A percentile compares a stretch with the other conserved stretches of the same genome.
Evolutionary conservation across 2,113 vertebrate species (phyloP).

Genomic region (Campylomormyrus numenius): DNA sequence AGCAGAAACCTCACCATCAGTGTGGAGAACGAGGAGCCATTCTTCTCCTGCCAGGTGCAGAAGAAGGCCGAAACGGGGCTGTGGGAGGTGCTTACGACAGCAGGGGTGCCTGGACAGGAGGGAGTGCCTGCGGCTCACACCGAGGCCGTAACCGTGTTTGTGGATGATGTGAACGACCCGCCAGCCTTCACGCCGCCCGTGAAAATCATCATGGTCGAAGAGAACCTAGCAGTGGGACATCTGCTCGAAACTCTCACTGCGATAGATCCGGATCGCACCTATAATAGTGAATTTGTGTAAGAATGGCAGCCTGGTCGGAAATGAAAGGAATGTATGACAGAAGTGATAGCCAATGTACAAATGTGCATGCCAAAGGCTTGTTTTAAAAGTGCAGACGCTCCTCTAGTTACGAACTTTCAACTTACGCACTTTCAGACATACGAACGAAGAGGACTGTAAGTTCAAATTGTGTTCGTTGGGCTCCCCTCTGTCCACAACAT

Average conservation of each 20-base stretch:
- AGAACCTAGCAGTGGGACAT: conserved; percentile 32
- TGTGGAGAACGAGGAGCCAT: conserved; percentile 45
- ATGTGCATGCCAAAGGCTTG: not conserved
- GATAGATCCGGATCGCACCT: conserved; percentile 35
- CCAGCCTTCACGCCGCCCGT: conserved; percentile 33
- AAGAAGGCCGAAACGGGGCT: fast-evolving
- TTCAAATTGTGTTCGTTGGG: no score
- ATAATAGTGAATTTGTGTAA: conserved; percentile 39
- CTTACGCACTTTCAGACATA: no score
- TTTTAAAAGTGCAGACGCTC: not conserved
- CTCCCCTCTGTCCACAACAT: no score
- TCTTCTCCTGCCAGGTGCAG: conserved; percentile 41
- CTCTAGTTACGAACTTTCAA: no score
- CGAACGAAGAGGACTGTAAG: no score
- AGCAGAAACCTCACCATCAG: conserved; percentile 38
- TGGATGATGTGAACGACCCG: conserved; percentile 54
- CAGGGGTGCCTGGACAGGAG: fast-evolving
- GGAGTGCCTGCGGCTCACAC: fast-evolving
- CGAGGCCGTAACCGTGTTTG: conserved; percentile 26
- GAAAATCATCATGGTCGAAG: not conserved
- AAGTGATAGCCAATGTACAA: not conserved
- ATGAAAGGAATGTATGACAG: not conserved
- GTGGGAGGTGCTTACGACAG: conserved; percentile 36
- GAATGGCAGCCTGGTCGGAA: not conserved
- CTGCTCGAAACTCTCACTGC: conserved; percentile 39